A percentile compares a stretch with the other conserved stretches of the same genome.
phyloP scores from a whole-genome alignment of 2,888 invertebrate species.

The Chirona hameri region DNA sequence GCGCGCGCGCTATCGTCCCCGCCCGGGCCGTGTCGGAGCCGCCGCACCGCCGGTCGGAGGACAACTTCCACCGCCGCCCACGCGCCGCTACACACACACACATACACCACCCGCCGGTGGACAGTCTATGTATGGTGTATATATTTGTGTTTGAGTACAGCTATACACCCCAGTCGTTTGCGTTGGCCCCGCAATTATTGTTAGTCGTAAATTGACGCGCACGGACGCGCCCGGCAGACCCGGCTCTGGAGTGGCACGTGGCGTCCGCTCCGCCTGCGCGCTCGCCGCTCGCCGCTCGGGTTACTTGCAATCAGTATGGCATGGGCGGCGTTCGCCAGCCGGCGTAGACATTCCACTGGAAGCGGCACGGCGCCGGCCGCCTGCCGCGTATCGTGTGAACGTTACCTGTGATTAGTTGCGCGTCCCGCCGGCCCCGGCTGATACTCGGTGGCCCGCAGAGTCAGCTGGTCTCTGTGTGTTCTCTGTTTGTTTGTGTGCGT shows the following conservation, averaged over 20 bases:
- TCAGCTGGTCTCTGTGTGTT: not conserved
- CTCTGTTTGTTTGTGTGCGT: not conserved
- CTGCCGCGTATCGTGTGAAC: no score
- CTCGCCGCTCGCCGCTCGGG: not conserved
- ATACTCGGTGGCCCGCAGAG: not conserved
- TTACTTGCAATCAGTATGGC: not conserved
- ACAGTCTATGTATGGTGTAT: not conserved
- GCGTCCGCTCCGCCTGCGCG: not conserved
- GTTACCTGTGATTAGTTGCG: no score
- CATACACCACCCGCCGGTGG: not conserved
- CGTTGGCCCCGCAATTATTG: not conserved
- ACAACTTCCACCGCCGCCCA: no score
- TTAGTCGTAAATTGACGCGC: not conserved
- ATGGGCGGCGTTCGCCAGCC: no score
- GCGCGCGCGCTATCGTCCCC: not conserved
- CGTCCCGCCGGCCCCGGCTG: no score
- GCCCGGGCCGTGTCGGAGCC: not conserved
- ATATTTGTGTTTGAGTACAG: conserved; percentile 1
- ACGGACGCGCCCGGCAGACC: no score
- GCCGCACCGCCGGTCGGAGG: not conserved
- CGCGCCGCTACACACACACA: no score
- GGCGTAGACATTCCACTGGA: no score
- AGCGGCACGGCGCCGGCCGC: no score
- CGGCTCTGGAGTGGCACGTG: no score
- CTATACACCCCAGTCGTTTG: not conserved